Evolutionary conservation across 1,140 invertebrate species (phyloP).

Genomic region (Gryon sp.): DNA sequence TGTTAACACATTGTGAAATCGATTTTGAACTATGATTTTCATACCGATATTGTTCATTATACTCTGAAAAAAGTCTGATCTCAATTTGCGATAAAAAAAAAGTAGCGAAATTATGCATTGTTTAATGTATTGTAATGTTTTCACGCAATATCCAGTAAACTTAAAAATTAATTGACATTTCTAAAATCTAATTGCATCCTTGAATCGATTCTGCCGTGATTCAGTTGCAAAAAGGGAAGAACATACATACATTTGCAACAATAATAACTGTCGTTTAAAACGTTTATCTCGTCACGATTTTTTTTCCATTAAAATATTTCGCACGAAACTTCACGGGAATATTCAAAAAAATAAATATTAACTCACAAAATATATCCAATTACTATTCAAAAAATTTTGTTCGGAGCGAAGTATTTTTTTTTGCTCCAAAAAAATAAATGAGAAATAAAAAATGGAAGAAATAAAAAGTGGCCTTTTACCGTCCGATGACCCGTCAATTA

Average conservation of each 20-base stretch:
- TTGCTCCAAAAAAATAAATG: constrained; percentile 4
- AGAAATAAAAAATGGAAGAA: too few relatives aligned
- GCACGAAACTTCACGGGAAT: neutral
- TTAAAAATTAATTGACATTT: constrained; percentile 25
- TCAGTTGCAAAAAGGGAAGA: too few relatives aligned
- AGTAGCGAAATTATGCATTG: too few relatives aligned
- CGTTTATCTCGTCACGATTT: constrained; percentile 5
- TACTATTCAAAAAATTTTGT: constrained; percentile 12
- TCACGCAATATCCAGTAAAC: constrained; percentile 1
- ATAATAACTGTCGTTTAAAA: constrained; percentile 8
- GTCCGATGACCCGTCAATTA: constrained; percentile 6
- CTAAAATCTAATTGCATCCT: constrained; percentile 24
- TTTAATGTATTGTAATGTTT: constrained; percentile 2
- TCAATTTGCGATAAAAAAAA: constrained; percentile 7
- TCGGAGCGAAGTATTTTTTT: neutral
- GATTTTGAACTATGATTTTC: constrained; percentile 11
- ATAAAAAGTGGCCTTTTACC: neutral
- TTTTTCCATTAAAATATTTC: constrained; percentile 10
- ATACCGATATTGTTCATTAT: constrained; percentile 1
- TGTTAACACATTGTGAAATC: constrained; percentile 30
- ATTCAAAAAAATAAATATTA: constrained; percentile 26
- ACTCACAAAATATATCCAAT: constrained; percentile 31
- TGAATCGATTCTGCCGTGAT: neutral
- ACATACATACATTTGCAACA: neutral
- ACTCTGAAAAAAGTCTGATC: constrained; percentile 14